Base-by-base conservation (phyloP, 1,140 invertebrate species). In the Aphaenogaster rudis region DNA sequence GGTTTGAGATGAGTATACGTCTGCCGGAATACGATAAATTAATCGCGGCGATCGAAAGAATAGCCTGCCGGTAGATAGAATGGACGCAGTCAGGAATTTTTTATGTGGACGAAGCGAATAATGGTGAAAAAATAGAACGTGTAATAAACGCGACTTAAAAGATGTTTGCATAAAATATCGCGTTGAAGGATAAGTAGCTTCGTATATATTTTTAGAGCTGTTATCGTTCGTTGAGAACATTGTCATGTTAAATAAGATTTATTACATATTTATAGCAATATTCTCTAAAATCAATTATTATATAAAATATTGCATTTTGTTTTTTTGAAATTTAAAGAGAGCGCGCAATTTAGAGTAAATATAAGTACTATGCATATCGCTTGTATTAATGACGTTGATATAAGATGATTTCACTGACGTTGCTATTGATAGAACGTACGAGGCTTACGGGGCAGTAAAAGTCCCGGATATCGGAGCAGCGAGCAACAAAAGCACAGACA, bases 401-500 rank as follows among this genome's bases (percentile, higher is more conserved):
- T 61, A 28, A 45, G 7, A 45, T 61, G 13, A 78, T 6, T 74
- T 54, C 9, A 21, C 17, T 13, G 28, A 7, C 21, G 39, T n/a
- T 33, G 59, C 28, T 45, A 80, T 82, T 61, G 69, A 72, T 67
- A 80, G n/a, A 59, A 39, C 11, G 15, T 69, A 21, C 48, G 9
- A 42, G 48, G 15, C 69, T 59, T 39, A 50, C 52, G n/a, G 39
- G 39, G 54, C 52, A 21, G 13, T 28, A 72, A 80, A 79, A 63
- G 50, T 67, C 6, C 13, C 52, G 57, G 66, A 69, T 61, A 69
- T 69, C 50, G 77, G 50, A 74, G 42, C 33, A 74, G 59, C 63
- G 67, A 59, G n/a, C 59, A 86, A 69, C 63, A 86, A 86, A 64
- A 87, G 85, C 36, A 52, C 33, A 86, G 74, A 69, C 54, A 87